Conservation (phyloP, 2,113 vertebrate genomes). For the Peucedramus taeniatus region DNA sequence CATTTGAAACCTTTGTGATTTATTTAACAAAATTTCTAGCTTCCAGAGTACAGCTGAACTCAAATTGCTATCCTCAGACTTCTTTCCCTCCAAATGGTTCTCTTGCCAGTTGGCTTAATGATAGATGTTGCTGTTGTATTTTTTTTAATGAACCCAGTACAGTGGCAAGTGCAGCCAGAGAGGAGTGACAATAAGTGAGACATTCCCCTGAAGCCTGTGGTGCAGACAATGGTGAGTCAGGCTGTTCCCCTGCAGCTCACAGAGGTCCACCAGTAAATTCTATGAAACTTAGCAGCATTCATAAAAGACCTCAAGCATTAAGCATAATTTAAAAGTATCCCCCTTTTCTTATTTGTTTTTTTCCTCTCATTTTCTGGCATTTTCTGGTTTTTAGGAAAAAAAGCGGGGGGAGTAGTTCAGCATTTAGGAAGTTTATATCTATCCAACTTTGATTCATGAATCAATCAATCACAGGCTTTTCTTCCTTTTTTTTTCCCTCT, state of each 20-base stretch:
- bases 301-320: neutral
- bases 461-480: neutral
- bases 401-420: neutral
- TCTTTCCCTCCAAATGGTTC: neutral
- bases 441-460: neutral
- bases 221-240: neutral
- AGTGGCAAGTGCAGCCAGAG: neutral
- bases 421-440: neutral
- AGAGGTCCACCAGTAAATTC: neutral
- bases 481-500: accelerated
- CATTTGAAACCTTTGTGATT: neutral
- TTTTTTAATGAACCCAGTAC: neutral
- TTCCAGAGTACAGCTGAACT: neutral
- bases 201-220: neutral
- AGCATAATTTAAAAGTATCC: neutral
- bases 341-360: neutral
- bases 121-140: neutral
- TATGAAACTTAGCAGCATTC: neutral
- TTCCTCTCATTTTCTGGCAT: neutral
- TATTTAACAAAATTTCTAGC: neutral
- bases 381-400: neutral
- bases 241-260: neutral
- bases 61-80: neutral
- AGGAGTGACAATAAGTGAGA: neutral
- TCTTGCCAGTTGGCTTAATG: neutral